Evolutionary conservation across 2,113 vertebrate species (phyloP).

Genomic region (Phalacrocorax brasilianus): DNA sequence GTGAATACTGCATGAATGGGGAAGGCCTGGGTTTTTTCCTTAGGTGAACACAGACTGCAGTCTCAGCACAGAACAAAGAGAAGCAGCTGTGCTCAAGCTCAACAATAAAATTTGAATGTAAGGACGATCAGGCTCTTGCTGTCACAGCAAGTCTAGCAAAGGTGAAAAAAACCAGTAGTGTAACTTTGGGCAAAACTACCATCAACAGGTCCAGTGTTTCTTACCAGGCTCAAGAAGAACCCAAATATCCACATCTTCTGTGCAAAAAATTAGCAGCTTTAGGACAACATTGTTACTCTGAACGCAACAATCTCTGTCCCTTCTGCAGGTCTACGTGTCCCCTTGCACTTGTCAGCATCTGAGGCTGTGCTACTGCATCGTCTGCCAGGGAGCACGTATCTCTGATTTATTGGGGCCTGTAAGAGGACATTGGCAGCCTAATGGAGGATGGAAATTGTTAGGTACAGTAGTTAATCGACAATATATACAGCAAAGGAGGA

Average conservation of each 20-base stretch:
- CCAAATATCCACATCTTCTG: conserved; percentile 27
- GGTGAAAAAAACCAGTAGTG: neutral
- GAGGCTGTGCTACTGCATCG: neutral
- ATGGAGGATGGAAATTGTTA: conserved; percentile 13
- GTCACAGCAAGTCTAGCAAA: neutral
- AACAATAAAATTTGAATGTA: neutral
- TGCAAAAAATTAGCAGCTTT: conserved; percentile 60
- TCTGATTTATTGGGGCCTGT: neutral
- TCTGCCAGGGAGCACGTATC: neutral
- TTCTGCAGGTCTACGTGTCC: conserved; percentile 40
- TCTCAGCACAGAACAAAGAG: neutral
- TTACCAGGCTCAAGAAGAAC: conserved; percentile 3
- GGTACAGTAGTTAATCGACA: conserved; percentile 41
- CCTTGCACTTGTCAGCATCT: neutral
- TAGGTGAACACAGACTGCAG: neutral
- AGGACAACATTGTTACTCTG: conserved; percentile 48
- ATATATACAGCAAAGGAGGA: conserved; percentile 44
- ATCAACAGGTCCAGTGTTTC: conserved; percentile 48
- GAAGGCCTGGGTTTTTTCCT: conserved; percentile 37
- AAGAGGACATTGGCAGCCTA: neutral
- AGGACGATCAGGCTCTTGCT: neutral
- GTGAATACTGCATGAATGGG: conserved; percentile 38
- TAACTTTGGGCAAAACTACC: conserved; percentile 16
- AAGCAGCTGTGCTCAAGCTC: neutral
- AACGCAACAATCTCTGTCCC: neutral